Conservation (phyloP, 2,888 invertebrate genomes). For the Crocallis elinguaria region DNA sequence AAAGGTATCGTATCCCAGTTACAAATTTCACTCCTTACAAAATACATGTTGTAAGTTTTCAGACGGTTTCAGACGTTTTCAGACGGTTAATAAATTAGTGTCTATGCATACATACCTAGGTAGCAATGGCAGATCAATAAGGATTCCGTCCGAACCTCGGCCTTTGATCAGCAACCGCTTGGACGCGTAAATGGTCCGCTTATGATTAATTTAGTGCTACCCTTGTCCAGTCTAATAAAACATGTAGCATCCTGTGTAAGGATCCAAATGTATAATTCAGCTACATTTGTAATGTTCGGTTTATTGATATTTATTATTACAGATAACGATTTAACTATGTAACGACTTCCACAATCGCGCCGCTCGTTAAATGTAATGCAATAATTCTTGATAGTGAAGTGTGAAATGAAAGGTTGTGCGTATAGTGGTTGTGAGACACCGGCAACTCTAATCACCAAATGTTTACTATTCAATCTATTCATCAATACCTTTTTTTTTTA, state of each 20-base stretch:
- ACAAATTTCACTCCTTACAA: no score
- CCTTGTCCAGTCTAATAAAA: conserved; percentile 42
- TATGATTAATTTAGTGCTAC: conserved; percentile 44
- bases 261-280: conserved; percentile 34
- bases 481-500: no score
- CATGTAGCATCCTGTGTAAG: conserved; percentile 19
- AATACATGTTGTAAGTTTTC: no score
- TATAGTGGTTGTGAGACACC: background rate
- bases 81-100: conserved; percentile 18
- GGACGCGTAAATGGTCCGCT: conserved; percentile 36
- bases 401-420: background rate
- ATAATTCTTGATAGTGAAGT: conserved; percentile 18
- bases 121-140: conserved; percentile 18
- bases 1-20: no score
- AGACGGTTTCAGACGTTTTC: background rate
- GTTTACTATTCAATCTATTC: no score
- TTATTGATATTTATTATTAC: conserved; percentile 33
- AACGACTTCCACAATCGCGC: conserved; percentile 21
- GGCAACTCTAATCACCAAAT: background rate
- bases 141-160: conserved; percentile 15
- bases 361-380: conserved; percentile 35
- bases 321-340: conserved; percentile 24
- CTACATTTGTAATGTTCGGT: conserved; percentile 22
- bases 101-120: conserved; percentile 1
- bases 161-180: conserved; percentile 30